These are phyloP conservation scores for Lophotriccus pileatus DNA, from an alignment of 2,797 vertebrate species.

Conservation along the genomic window DNA sequence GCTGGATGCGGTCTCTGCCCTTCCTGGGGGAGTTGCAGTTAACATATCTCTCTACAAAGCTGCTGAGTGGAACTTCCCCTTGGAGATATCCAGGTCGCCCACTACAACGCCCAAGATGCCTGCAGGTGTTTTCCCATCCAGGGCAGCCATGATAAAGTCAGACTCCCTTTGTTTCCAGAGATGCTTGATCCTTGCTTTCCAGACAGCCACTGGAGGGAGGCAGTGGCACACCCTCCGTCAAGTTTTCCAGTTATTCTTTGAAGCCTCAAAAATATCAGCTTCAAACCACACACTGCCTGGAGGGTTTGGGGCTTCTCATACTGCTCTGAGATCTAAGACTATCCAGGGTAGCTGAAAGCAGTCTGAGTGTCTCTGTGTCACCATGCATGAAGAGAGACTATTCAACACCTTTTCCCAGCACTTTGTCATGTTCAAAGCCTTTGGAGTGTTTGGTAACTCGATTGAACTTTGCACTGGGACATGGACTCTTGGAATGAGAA, in stretches of 20 bases:
- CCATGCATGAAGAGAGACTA: neutral
- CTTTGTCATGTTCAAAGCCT: neutral
- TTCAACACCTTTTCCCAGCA: neutral
- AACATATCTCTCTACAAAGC: neutral
- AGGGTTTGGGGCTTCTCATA: neutral
- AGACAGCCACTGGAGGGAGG: neutral
- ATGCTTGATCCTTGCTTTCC: neutral
- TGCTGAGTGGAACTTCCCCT: neutral
- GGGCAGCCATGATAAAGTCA: neutral
- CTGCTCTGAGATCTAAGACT: neutral
- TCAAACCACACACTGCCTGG: neutral
- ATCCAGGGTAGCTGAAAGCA: neutral
- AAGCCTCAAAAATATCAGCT: neutral
- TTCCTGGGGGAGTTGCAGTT: neutral
- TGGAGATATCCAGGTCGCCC: neutral
- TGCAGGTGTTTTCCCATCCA: neutral
- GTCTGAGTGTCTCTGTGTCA: neutral
- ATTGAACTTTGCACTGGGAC: neutral
- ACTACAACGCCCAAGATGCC: neutral
- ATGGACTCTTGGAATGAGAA: neutral
- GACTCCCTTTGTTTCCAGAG: neutral
- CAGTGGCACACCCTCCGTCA: neutral
- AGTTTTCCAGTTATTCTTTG: neutral
- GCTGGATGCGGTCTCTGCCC: neutral
- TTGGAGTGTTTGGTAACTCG: neutral